Evolutionary conservation across 2,888 invertebrate genomes (phyloP).

Genomic region (Metellina segmentata): DNA sequence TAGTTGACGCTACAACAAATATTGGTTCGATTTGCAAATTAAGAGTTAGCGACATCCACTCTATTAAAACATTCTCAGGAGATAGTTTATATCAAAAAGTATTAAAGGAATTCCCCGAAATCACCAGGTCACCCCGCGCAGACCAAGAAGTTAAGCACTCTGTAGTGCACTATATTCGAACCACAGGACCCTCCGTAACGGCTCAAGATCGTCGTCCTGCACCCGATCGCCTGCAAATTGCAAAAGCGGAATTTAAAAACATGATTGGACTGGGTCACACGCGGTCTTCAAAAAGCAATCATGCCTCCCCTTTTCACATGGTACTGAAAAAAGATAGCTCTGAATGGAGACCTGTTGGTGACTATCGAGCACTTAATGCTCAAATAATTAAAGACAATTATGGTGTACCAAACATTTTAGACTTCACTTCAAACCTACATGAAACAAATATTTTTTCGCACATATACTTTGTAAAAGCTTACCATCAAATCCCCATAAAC

Average conservation of each 20-base stretch:
- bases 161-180: too few species aligned
- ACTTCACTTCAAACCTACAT: not conserved
- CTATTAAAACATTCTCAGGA: not conserved
- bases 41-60: too few species aligned
- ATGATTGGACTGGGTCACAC: not conserved
- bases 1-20: too few species aligned
- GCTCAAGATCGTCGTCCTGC: not conserved
- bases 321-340: not conserved
- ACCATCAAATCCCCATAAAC: too few species aligned
- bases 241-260: conserved; percentile 8
- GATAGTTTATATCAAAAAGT: conserved; percentile 2
- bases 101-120: not conserved
- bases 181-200: not conserved
- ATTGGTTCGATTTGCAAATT: too few species aligned
- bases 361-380: too few species aligned
- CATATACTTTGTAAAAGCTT: not conserved
- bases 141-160: conserved; percentile 14
- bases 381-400: too few species aligned
- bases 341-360: not conserved
- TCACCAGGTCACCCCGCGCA: not conserved
- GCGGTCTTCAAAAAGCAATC: not conserved
- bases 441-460: not conserved
- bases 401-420: too few species aligned
- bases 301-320: not conserved
- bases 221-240: conserved; percentile 5